Evolutionary conservation across 1,140 invertebrate genomes (phyloP).

Genomic region (Sweltsa coloradensis): DNA sequence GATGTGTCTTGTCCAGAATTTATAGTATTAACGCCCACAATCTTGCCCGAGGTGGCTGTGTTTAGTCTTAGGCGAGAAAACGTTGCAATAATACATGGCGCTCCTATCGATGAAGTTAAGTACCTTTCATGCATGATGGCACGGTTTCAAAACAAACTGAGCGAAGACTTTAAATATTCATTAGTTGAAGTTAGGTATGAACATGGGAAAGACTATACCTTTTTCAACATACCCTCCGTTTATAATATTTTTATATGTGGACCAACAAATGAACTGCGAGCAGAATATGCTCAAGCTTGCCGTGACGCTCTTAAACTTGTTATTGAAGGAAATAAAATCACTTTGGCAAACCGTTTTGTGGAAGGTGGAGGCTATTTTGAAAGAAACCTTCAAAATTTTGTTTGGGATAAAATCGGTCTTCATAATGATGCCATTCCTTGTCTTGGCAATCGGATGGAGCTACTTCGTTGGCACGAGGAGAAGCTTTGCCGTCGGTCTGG

Average conservation of each 20-base stretch:
- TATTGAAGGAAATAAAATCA: too few species aligned
- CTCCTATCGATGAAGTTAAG: background rate
- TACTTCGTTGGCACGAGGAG: constrained; percentile 4
- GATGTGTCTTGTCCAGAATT: background rate
- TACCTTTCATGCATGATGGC: background rate
- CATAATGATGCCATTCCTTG: background rate
- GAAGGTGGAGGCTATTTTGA: constrained; percentile 2
- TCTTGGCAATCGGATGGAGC: background rate
- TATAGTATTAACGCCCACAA: background rate
- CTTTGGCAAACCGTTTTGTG: background rate
- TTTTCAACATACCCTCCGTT: constrained; percentile 1
- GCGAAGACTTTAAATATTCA: too few species aligned
- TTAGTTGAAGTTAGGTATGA: background rate
- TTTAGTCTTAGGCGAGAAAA: background rate
- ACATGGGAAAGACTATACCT: constrained; percentile 1
- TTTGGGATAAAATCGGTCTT: background rate
- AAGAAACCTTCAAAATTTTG: background rate
- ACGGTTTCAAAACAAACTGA: background rate
- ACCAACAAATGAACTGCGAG: background rate
- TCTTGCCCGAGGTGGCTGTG: constrained; percentile 1
- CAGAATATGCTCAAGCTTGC: constrained; percentile 2
- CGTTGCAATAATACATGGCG: constrained; percentile 1
- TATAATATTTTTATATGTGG: background rate
- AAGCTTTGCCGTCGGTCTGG: background rate
- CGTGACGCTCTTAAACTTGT: background rate